Evolutionary conservation across 2,797 vertebrate species (phyloP).

Genomic region (Manis javanica): DNA sequence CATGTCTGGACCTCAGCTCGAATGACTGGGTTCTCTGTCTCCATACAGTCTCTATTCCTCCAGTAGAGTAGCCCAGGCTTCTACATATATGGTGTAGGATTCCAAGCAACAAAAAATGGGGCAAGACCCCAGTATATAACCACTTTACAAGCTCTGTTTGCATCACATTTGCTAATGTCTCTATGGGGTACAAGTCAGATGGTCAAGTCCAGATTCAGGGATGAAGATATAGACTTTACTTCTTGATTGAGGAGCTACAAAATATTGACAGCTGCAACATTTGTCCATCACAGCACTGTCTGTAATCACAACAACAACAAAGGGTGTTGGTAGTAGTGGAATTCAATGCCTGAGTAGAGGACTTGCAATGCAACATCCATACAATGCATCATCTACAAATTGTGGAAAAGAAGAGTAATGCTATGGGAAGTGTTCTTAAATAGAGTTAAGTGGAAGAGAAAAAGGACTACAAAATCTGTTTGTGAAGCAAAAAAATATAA

Average conservation of each 20-base stretch:
- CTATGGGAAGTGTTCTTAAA: neutral
- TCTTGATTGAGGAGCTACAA: neutral
- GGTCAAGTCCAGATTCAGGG: neutral
- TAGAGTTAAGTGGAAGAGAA: neutral
- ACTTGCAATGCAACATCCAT: constrained; percentile 17
- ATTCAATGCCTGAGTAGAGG: neutral
- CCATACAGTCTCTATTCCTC: neutral
- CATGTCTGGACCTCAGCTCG: neutral
- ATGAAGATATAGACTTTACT: neutral
- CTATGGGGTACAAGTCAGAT: neutral
- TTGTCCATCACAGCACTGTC: neutral
- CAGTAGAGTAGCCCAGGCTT: neutral
- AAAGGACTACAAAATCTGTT: neutral
- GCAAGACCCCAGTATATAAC: neutral
- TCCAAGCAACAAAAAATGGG: neutral
- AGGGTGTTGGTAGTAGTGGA: too few species aligned
- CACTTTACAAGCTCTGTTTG: neutral
- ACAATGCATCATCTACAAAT: neutral
- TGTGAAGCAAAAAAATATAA: neutral
- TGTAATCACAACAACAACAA: neutral
- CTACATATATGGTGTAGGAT: neutral
- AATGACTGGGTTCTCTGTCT: neutral
- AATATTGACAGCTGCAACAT: neutral
- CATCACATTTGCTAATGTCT: neutral
- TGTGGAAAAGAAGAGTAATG: neutral